Evolutionary conservation across 2,113 vertebrate genomes (phyloP), one percentile per base, ranked within the genome.

Genomic region (Mastomys natalensis): DNA sequence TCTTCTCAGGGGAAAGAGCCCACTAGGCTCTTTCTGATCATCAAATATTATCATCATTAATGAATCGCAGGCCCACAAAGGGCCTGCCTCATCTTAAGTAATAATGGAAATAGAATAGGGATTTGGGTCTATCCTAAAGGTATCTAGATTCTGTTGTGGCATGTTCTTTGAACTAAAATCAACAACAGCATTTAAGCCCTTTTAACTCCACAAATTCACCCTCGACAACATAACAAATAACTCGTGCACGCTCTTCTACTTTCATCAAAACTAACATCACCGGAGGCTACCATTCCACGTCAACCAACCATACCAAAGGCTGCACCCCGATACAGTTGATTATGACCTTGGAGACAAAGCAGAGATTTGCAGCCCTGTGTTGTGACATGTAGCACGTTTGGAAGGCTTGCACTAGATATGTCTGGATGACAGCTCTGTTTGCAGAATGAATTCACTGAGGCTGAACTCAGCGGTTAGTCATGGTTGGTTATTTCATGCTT

Each of bases 341-440:
- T 68, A 88, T n/a, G 89, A 90, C 77, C 81, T 51, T 72, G 89
- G 81, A 95, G 85, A 97, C 96, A 94, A 95, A 97, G 94, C n/a
- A 1, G n/a, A 37, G 91, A 87, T 95, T 94, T 97, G 90, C 43
- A 89, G 89, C 43, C 81, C 37, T 91, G 60, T 84, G 96, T 70
- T 87, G 93, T 89, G 91, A 94, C 97, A 94, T 22, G 93, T 62
- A 91, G 87, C 66, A 22, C 68, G 34, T 64, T 74, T 34, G 4
- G 72, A 58, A 94, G 77, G 19, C 91, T 96, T 90, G 93, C 5
- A 22, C 78, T 58, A 96, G 84, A 95, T 70, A 17, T 0, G 6
- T 86, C 87, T 76, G 76, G 94, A 97, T 91, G 96, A 93, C 96
- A 97, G 90, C 77, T 95, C 51, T 97, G 92, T 97, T 97, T 97